Evolutionary conservation across 2,113 vertebrate species (phyloP), one percentile per base, ranked within the genome.

Genomic region (Octodon degus): DNA sequence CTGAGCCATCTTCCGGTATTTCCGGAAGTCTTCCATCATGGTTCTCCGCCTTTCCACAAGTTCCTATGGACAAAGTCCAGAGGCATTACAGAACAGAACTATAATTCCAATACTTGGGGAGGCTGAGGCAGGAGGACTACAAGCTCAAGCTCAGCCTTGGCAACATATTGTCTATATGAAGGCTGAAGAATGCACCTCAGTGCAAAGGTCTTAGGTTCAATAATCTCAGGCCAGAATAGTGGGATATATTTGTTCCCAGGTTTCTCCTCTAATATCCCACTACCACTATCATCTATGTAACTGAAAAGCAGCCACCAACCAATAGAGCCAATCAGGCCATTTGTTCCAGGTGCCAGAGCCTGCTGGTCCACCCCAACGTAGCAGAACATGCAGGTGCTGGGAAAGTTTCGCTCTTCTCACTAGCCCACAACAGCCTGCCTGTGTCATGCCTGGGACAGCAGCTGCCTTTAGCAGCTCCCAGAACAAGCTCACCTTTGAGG

Each of bases 1-100:
- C 16, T 98, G 98, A 0, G 99, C 98, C 96, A 97, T 97, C 97
- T 99, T 99, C 37, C 99, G 99, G 98, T 99, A 99, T 95, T 98
- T 98, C 3, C 98, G 98, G 98, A 99, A 99, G 14, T 99, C 99
- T 17, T 99, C 99, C 99, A 99, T 99, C 99, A 99, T 99, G 53
- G 99, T 97, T 34, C 99, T 98, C 79, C 99, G 99, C 96, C 99
- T 99, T 95, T 99, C 99, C 84, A 99, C 99, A 92, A 99, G 97
- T 98, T 99, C 99, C 99, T 99, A 34, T 17, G 25, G 27, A 50
- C 47, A 80, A 53, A 55, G 25, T 22, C 25, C 76, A 50, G 76
- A 47, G 76, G 37, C 1, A 27, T 79, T 50, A 79, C 43, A 79
- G 27, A 79, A 24, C 76, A 79, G 27, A 79, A 2, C 27, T 79